Base-by-base conservation (phyloP, 2,888 invertebrate genomes). In the Cantharis rustica region DNA sequence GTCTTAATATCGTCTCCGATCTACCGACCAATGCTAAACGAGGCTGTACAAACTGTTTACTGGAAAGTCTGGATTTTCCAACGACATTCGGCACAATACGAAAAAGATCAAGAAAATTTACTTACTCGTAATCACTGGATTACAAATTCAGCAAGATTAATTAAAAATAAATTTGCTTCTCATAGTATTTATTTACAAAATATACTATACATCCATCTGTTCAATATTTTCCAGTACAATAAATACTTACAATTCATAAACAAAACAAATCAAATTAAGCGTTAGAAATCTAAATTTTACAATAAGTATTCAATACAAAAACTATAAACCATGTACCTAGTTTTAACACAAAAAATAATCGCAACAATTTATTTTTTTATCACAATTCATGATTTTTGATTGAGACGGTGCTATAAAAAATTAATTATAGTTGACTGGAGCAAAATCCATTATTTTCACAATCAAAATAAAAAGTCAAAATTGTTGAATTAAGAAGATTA, bases 191-290 rank as follows among this genome's bases (percentile, higher is more conserved):
- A 86, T 86, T 84, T 86, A 86, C 86, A 86, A 86, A 86, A 77
- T 86, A 86, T 86, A 85, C 84, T 85, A 83, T 85, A 86, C 85
- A 86, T 83, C 82, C 78, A 84, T 82, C 82, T 71, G 73, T 71
- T 73, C 71, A 73, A 76, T 68, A 73, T 76, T 71, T 63, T 73
- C 31, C 68, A 61, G 64, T 71, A 71, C 31, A 76, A 73, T 73
- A 76, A 73, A 76, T 76, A 76, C 73, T 68, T 73, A 73, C 76
- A 76, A 73, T 16, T 66, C 23, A 20, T n/a, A 66, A 66, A 66
- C 10, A 17, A 66, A 66, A 20, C 64, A 23, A 66, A 20, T 66
- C n/a, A n/a, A 66, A 20, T 66, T 66, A 73, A 68, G 68, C 68
- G 15, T 69, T 73, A 61, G 10, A 16, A 70, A 70, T 16, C 9